Evolutionary conservation across 37 sponge, comb jelly and placozoan species (phyloP), one percentile per base, ranked within the genome.

Genomic region (Agelas oroides): DNA sequence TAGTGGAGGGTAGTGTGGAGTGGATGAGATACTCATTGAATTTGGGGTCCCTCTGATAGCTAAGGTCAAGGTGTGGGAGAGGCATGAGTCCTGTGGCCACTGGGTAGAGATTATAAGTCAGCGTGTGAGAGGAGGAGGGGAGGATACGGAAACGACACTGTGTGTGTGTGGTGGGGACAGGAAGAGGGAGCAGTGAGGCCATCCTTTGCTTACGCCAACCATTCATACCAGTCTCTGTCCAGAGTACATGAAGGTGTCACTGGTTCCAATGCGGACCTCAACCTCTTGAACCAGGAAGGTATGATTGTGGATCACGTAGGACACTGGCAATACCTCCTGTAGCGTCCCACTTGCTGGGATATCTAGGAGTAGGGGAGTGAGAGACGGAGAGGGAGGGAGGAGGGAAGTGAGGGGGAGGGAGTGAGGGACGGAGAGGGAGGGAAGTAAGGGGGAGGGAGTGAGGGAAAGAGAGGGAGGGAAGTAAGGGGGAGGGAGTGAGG

Each of bases 211-310:
- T 12, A 8, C 8, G 46, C 3, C 46, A 46, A 8, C 6, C 8
- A 8, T 3, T 13, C 89, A 53, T 60, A 92, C 93, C 62, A 69
- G 66, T 86, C 88, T 90, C 40, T 88, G 86, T 78, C 97, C 97
- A 17, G 93, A 81, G 40, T 83, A 92, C 86, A 92, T 87, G 79
- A 94, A 97, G 37, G 86, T 80, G 8, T 92, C 93, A 40, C 88
- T 90, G 40, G 80, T 75, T 13, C 85, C 84, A 38, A 94, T 78
- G 37, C 84, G 82, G 53, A 78, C 87, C 67, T 97, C 97, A 65
- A 94, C 81, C 66, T 97, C 97, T 55, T 97, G 97, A 0, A 97
- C 93, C 56, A 87, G 73, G 19, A 62, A 16, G 62, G 90, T 84
- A 38, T 77, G 87, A 81, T 94, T 97, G 38, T 84, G 73, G 0